Evolutionary conservation across 2,113 vertebrate genomes (phyloP), one percentile per base, ranked within the genome.

Genomic region (Grallaria varia): DNA sequence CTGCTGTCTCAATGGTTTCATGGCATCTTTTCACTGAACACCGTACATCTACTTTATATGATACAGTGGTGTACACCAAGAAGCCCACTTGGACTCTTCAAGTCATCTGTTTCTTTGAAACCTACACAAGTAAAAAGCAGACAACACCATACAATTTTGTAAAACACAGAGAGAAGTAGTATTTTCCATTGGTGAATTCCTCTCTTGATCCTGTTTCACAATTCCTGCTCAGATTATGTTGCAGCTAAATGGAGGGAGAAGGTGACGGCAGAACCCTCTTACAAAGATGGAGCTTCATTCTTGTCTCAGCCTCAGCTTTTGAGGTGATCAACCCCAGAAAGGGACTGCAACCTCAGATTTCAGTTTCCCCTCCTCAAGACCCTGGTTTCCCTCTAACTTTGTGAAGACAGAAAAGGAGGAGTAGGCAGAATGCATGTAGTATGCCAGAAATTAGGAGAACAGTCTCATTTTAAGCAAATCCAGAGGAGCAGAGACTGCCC

Each of bases 261-360:
- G 49, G 12, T 2, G 5, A 21, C 0, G 0, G 18, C 1, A 64
- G 42, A 47, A 71, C 10, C 4, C 50, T 89, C 44, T 35, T 35
- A 74, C 21, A 42, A 78, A 78, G 42, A 47, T 10, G 33, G 64
- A 90, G 10, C 28, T 40, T 74, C 53, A 27, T 60, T 69, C 50
- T 63, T 53, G 45, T 37, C 60, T 75, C 3, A 0, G 10, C 50
- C 55, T 62, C 59, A 55, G 28, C 16, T 86, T 94, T 67, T 42
- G 67, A 84, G 50, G n/a, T 55, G 45, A 42, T 93, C 33, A 74
- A 8, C 39, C 55, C 84, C 21, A 76, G 40, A 53, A 88, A 30
- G 62, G 73, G 83, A 83, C 19, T 15, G 19, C 30, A 59, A 4
- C 33, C 82, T 94, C 42, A 69, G 67, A 73, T 71, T 74, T 62